phyloP scores from a whole-genome alignment of 1,140 invertebrate species.

The Druon quercuslanigerum region DNA sequence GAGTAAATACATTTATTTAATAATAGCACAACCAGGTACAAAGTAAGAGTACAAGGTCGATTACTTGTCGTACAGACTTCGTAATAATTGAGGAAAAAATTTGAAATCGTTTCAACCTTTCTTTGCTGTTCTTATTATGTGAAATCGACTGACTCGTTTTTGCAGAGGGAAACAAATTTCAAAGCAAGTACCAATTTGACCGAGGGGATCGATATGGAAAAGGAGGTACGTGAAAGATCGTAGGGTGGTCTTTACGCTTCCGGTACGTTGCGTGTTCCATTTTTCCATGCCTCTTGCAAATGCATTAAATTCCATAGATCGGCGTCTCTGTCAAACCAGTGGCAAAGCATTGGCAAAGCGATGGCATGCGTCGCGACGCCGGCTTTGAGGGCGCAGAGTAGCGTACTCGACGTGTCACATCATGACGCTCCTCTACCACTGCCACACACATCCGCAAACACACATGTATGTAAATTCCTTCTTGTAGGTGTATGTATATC shows the following conservation, averaged over 20 bases:
- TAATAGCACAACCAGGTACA: too few relatives aligned
- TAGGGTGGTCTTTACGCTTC: conserved; percentile 1
- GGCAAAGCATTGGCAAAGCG: conserved; percentile 28
- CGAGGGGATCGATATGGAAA: conserved; percentile 6
- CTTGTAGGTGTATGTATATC: not conserved
- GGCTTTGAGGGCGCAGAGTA: conserved; percentile 60
- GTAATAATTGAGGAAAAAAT: too few relatives aligned
- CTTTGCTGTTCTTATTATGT: conserved; percentile 7
- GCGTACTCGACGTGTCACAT: conserved; percentile 56
- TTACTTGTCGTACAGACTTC: too few relatives aligned
- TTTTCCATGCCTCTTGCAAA: conserved; percentile 46
- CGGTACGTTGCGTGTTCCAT: conserved; percentile 30
- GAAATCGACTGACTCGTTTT: conserved; percentile 10
- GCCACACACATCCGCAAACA: not conserved
- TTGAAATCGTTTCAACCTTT: not conserved
- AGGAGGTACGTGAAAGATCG: conserved; percentile 20
- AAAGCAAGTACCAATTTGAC: conserved; percentile 24
- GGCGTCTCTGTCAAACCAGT: conserved; percentile 41
- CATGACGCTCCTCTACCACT: conserved; percentile 42
- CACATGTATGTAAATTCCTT: not conserved
- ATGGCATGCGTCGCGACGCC: conserved; percentile 41
- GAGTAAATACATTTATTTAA: too few relatives aligned
- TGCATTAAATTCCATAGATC: conserved; percentile 58
- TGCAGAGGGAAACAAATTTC: conserved; percentile 19
- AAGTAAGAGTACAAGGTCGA: too few relatives aligned